Conservation (phyloP, 2,888 invertebrate species). For the Augochlorella aurata region DNA sequence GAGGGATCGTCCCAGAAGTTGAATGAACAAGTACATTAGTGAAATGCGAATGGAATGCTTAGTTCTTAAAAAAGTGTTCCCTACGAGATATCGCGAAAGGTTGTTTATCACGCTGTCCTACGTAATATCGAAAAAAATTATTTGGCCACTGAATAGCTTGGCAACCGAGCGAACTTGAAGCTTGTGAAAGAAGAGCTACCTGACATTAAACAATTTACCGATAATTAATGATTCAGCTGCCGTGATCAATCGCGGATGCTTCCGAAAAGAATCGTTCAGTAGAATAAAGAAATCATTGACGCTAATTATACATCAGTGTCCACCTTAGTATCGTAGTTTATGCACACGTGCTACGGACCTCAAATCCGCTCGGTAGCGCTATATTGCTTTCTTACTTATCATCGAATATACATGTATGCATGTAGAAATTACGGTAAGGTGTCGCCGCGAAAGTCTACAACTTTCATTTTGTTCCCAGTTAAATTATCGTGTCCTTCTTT, state of each 20-base stretch:
- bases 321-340: too few relatives aligned
- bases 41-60: slow-evolving; percentile 75
- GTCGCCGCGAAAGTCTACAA: slow-evolving; percentile 44
- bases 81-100: slow-evolving; percentile 67
- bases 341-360: too few relatives aligned
- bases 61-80: slow-evolving; percentile 38
- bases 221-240: not conserved
- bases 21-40: slow-evolving; percentile 51
- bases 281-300: not conserved
- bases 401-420: slow-evolving; percentile 48
- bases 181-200: not conserved
- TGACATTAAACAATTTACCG: too few relatives aligned
- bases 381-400: slow-evolving; percentile 56
- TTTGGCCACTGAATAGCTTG: slow-evolving; percentile 69
- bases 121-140: slow-evolving; percentile 33
- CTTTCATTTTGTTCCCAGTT: slow-evolving; percentile 71
- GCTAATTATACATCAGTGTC: not conserved
- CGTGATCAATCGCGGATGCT: not conserved
- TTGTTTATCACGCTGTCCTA: slow-evolving; percentile 29
- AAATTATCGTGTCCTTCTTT: slow-evolving; percentile 37
- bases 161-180: not conserved
- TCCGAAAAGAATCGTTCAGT: too few relatives aligned
- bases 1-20: not conserved
- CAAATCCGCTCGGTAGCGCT: slow-evolving; percentile 5
- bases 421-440: slow-evolving; percentile 37